A percentile compares a stretch with the other conserved stretches of the same genome.
Conservation (phyloP, 2,888 invertebrate species). For the Cerceris rybyensis region DNA sequence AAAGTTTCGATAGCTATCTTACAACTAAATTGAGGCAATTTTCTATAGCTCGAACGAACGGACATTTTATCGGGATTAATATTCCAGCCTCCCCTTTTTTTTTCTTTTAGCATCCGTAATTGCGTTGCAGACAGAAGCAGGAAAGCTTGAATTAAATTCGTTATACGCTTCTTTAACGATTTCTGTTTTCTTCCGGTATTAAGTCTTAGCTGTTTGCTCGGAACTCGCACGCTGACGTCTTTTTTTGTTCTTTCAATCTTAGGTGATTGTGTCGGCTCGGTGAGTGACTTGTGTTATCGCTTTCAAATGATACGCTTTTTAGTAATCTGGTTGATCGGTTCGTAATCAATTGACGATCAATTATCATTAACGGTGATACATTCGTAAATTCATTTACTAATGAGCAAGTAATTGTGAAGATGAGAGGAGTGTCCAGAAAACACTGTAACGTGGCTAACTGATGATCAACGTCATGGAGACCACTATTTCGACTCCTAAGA, state of each 20-base stretch:
- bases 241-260: neutral
- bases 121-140: conserved; percentile 14
- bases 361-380: no score
- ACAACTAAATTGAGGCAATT: conserved; percentile 55
- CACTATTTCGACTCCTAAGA: no score
- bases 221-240: neutral
- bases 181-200: neutral
- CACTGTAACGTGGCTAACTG: no score
- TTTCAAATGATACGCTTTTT: no score
- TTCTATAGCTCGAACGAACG: conserved; percentile 32
- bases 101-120: conserved; percentile 15
- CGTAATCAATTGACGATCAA: no score
- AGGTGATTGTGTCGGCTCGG: no score
- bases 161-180: conserved; percentile 1
- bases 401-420: no score
- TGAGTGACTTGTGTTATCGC: no score
- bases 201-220: neutral
- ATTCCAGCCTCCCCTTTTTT: conserved; percentile 7
- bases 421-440: no score
- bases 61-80: conserved; percentile 50
- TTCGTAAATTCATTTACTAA: no score
- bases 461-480: no score
- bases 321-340: no score
- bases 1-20: conserved; percentile 51
- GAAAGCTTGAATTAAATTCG: conserved; percentile 1